These are phyloP conservation scores for Mythimna pallens DNA, from an alignment of 2,888 invertebrate genomes.

Conservation along the genomic window DNA sequence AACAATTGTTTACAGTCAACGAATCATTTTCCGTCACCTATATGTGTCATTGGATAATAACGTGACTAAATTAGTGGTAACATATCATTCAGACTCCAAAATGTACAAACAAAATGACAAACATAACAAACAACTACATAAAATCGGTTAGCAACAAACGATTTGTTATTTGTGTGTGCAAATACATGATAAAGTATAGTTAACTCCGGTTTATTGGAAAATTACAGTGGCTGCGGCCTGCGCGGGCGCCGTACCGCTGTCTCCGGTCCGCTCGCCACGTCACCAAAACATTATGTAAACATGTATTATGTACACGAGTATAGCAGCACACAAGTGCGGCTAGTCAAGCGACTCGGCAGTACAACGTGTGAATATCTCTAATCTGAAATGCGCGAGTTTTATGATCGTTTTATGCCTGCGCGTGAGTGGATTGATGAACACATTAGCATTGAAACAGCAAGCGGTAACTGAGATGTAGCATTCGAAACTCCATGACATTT, in stretches of 20 bases:
- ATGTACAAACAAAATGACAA: slow-evolving; percentile 24
- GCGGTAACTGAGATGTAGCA: slow-evolving; percentile 49
- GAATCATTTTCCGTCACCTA: slow-evolving; percentile 13
- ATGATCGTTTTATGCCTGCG: slow-evolving; percentile 57
- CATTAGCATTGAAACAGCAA: slow-evolving; percentile 55
- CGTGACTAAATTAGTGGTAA: slow-evolving; percentile 21
- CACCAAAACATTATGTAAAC: slow-evolving; percentile 65
- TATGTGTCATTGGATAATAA: slow-evolving; percentile 20
- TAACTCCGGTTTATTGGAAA: slow-evolving; percentile 71
- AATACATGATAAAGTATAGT: slow-evolving; percentile 56
- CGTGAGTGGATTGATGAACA: slow-evolving; percentile 61
- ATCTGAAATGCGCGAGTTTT: slow-evolving; percentile 63
- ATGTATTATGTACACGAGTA: slow-evolving; percentile 53
- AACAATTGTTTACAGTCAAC: not conserved
- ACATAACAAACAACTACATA: slow-evolving; percentile 22
- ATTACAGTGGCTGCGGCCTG: slow-evolving; percentile 66
- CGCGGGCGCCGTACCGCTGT: slow-evolving; percentile 57
- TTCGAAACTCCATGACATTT: slow-evolving; percentile 33
- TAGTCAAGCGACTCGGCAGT: slow-evolving; percentile 51
- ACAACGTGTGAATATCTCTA: slow-evolving; percentile 61
- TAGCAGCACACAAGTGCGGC: slow-evolving; percentile 33
- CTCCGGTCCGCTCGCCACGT: slow-evolving; percentile 59
- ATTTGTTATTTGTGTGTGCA: slow-evolving; percentile 56
- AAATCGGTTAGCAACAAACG: slow-evolving; percentile 55
- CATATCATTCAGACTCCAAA: slow-evolving; percentile 22